Percentiles rank a stretch among this genome's conserved stretches.
These are phyloP conservation scores for Petrophora chlorosata DNA, from an alignment of 2,888 invertebrate species.

Conservation along the genomic window DNA sequence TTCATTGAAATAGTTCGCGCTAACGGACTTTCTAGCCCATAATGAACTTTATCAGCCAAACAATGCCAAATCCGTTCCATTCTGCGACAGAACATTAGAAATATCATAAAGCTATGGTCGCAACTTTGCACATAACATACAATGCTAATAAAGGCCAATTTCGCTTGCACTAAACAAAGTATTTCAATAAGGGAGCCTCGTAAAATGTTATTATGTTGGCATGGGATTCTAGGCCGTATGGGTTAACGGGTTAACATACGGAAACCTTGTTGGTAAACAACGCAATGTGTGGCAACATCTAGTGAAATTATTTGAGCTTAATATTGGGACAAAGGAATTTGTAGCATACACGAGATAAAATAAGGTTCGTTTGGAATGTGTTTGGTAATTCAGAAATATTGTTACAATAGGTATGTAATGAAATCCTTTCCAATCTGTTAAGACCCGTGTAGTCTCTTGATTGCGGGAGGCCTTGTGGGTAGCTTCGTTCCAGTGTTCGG, in stretches of 20 bases:
- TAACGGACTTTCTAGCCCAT: not conserved
- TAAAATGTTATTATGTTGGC: slow-evolving; percentile 32
- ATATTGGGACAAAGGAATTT: too few species aligned
- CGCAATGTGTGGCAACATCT: too few species aligned
- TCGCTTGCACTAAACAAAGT: slow-evolving; percentile 35
- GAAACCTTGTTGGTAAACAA: slow-evolving; percentile 1
- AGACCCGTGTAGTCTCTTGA: too few species aligned
- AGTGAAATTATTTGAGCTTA: too few species aligned
- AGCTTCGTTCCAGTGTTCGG: too few species aligned
- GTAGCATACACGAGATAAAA: too few species aligned
- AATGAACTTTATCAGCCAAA: not conserved
- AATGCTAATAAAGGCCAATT: slow-evolving; percentile 35
- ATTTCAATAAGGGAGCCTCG: slow-evolving; percentile 36
- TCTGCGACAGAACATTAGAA: slow-evolving; percentile 14
- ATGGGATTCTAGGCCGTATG: slow-evolving; percentile 28
- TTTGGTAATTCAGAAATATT: too few species aligned
- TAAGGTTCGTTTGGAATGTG: too few species aligned
- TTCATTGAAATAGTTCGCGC: not conserved
- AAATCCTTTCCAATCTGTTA: too few species aligned
- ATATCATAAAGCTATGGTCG: slow-evolving; percentile 18
- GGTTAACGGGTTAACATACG: not conserved
- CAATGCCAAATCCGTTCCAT: not conserved
- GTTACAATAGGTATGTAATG: too few species aligned
- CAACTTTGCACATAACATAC: slow-evolving; percentile 23
- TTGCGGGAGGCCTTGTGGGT: too few species aligned